A percentile compares a stretch with the other conserved stretches of the same genome.
These are phyloP conservation scores for Allolobophora icterica DNA, from an alignment of 2,888 invertebrate species.

Conservation along the genomic window DNA sequence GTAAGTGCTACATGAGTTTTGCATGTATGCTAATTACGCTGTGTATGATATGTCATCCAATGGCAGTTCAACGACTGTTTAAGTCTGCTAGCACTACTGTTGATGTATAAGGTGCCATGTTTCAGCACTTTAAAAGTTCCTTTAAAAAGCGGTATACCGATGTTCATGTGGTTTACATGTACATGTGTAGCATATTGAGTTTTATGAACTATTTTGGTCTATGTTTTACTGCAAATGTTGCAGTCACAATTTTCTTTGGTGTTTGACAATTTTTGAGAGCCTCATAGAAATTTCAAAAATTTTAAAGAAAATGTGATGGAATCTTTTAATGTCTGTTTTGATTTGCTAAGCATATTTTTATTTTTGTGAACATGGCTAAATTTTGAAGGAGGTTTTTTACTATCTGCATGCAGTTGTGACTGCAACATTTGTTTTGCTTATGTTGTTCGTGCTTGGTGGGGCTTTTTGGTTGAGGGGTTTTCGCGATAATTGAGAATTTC, in stretches of 20 bases:
- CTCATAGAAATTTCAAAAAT: neutral
- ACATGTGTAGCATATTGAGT: neutral
- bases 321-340: neutral
- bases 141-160: no score
- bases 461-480: neutral
- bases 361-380: neutral
- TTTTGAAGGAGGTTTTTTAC: neutral
- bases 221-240: constrained; percentile 7
- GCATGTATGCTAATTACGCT: no score
- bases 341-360: neutral
- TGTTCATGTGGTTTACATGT: no score
- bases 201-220: neutral
- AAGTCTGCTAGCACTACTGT: no score
- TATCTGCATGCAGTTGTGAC: neutral
- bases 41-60: no score
- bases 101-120: no score
- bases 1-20: no score
- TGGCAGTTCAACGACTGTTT: no score
- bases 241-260: neutral
- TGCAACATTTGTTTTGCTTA: neutral
- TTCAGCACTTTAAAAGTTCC: no score
- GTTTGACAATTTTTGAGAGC: neutral
- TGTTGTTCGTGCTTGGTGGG: neutral
- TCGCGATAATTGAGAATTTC: neutral
- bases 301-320: neutral